A percentile compares a stretch with the other conserved stretches of the same genome.
Conservation (phyloP, 2,113 vertebrate genomes). For the Mormyrus iriodes region DNA sequence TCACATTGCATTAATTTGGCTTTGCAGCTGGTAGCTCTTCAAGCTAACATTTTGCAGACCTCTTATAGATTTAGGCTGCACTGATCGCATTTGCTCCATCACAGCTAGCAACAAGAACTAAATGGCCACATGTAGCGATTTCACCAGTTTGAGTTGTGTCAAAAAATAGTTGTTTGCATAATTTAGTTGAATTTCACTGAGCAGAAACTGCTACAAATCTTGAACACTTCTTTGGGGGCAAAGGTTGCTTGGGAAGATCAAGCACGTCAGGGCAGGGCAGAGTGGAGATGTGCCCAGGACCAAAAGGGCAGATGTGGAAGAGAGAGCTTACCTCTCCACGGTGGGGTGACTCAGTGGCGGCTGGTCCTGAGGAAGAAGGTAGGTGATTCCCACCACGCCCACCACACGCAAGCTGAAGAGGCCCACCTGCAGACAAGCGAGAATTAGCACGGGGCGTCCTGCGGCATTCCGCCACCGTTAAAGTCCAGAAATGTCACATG, state of each 20-base stretch:
- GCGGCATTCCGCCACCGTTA: not conserved
- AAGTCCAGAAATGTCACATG: not conserved
- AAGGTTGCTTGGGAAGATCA: not conserved
- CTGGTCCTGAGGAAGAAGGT: constrained; percentile 93
- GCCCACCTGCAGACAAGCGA: constrained; percentile 67
- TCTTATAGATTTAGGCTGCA: not conserved
- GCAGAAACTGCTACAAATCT: not conserved
- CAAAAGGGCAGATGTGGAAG: not conserved
- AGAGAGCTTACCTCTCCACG: constrained; percentile 78
- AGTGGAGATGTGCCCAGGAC: not conserved
- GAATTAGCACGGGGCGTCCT: not conserved
- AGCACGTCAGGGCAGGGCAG: not conserved
- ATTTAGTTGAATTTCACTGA: not conserved
- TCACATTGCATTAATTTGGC: not conserved
- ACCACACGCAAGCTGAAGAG: constrained; percentile 93
- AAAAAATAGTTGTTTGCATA: not conserved
- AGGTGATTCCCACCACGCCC: constrained; percentile 93
- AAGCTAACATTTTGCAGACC: not conserved
- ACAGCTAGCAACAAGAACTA: not conserved
- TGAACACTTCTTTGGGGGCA: not conserved
- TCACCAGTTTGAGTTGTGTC: not conserved
- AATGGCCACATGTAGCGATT: not conserved
- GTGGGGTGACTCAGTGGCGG: constrained; percentile 87
- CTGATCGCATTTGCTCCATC: not conserved
- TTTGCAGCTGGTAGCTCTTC: not conserved